Conservation (phyloP, 2,888 invertebrate genomes). For the Loripinus fragilis region DNA sequence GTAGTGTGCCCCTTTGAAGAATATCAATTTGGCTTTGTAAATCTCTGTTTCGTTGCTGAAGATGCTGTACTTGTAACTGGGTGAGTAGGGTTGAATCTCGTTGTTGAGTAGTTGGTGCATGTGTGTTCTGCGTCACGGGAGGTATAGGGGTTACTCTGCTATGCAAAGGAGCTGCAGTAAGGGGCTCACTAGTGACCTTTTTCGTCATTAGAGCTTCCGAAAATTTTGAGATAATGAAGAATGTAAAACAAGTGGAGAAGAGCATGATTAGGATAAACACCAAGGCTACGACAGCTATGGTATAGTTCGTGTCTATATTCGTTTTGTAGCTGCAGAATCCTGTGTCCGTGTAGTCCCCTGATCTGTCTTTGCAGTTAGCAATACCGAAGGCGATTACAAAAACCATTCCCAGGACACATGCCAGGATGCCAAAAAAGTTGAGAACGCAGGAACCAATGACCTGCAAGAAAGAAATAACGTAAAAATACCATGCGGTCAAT, state of each 20-base stretch:
- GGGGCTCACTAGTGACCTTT: neutral
- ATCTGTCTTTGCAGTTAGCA: neutral
- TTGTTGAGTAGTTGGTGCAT: too few species aligned
- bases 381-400: slow-evolving; percentile 1
- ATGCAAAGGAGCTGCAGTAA: neutral
- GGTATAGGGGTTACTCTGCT: neutral
- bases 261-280: neutral
- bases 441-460: neutral
- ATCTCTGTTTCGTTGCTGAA: slow-evolving; percentile 5
- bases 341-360: neutral
- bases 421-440: neutral
- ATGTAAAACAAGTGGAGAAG: neutral
- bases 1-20: neutral
- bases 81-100: neutral
- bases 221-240: slow-evolving; percentile 1
- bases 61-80: neutral
- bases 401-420: neutral
- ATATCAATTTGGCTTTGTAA: neutral
- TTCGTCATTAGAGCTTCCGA: neutral
- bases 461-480: neutral
- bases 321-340: slow-evolving; percentile 5
- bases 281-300: neutral
- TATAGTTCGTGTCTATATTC: neutral
- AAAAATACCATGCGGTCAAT: too few species aligned
- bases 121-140: neutral